Conservation (phyloP, 2,113 vertebrate species). For the Phrynocephalus versicolor region DNA sequence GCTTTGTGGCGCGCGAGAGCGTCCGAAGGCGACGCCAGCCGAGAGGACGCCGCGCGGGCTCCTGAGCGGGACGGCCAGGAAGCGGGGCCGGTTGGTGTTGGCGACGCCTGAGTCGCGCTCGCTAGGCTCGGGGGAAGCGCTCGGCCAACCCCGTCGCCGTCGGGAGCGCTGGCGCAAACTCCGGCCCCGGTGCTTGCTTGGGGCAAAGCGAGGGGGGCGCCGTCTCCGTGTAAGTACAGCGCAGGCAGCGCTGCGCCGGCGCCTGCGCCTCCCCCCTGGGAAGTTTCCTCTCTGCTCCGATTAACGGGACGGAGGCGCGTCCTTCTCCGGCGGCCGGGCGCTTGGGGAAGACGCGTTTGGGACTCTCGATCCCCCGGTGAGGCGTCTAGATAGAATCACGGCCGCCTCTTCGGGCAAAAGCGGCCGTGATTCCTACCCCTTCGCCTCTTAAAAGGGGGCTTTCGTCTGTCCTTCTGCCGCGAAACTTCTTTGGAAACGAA, state of each 20-base stretch:
- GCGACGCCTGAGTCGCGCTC: neutral
- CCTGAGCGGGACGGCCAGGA: neutral
- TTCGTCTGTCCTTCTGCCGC: neutral
- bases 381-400: neutral
- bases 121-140: neutral
- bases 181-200: neutral
- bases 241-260: too few species aligned
- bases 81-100: neutral
- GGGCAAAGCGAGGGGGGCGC: neutral
- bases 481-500: constrained; percentile 14
- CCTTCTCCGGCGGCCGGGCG: too few species aligned
- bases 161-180: neutral
- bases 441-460: constrained; percentile 4
- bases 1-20: too few species aligned
- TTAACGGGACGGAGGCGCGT: neutral
- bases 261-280: too few species aligned
- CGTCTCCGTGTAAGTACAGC: neutral
- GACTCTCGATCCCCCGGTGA: neutral
- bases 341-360: too few species aligned
- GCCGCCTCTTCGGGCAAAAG: neutral
- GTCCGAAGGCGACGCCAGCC: too few species aligned
- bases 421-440: neutral
- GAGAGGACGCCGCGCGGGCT: too few species aligned
- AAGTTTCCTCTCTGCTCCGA: too few species aligned
- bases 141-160: neutral